phyloP scores from a whole-genome alignment of 2,113 vertebrate species.

The Nymphicus hollandicus region DNA sequence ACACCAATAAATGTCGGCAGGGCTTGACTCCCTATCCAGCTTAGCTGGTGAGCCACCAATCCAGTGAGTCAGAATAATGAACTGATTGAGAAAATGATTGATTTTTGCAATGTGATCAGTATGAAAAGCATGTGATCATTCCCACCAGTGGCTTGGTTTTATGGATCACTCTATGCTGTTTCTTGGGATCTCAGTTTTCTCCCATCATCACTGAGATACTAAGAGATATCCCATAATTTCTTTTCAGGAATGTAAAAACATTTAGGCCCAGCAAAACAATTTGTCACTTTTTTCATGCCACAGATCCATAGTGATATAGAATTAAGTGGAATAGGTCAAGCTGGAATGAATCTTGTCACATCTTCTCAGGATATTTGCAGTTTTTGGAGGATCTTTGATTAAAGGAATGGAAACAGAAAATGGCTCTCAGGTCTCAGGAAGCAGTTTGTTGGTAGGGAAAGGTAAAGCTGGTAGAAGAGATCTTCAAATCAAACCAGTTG shows the following conservation, averaged over 20 bases:
- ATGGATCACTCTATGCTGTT: not conserved
- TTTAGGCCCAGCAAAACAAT: not conserved
- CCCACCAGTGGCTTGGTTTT: not conserved
- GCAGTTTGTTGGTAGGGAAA: not conserved
- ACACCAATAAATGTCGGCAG: not conserved
- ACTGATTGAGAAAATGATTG: not conserved
- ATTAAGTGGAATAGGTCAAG: rapidly evolving
- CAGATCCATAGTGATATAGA: not conserved
- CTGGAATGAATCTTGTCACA: not conserved
- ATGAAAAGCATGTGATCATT: not conserved
- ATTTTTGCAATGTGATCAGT: not conserved
- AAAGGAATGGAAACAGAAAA: not conserved
- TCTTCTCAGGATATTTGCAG: not conserved
- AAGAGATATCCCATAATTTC: not conserved
- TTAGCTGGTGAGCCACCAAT: not conserved
- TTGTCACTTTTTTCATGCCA: not conserved
- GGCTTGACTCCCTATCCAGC: not conserved
- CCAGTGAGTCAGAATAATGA: not conserved
- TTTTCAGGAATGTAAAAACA: not conserved
- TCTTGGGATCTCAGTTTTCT: not conserved
- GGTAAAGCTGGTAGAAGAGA: not conserved
- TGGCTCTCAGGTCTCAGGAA: not conserved
- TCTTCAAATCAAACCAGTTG: not conserved
- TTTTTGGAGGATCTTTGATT: not conserved
- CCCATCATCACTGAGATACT: not conserved